Conservation (phyloP, 2,888 invertebrate species). For the Bhutanitis thaidina region DNA sequence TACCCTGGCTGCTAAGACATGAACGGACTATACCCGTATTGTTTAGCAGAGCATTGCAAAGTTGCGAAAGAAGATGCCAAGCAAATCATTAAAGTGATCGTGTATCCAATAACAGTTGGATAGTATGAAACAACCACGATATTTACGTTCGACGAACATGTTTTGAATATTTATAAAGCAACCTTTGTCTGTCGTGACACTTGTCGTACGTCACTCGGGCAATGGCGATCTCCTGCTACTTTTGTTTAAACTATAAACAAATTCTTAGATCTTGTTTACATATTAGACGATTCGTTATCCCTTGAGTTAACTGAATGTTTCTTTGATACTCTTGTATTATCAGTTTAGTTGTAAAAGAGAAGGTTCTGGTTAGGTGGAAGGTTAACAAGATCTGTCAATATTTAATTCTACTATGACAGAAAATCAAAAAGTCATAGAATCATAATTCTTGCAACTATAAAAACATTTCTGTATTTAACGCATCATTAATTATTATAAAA, state of each 20-base stretch:
- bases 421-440: too few species aligned
- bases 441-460: too few species aligned
- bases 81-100: constrained; percentile 35
- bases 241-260: constrained; percentile 18
- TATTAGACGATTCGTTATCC: constrained; percentile 2
- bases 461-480: too few species aligned
- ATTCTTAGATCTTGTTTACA: constrained; percentile 16
- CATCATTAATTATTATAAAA: too few species aligned
- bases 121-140: constrained; percentile 37
- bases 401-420: too few species aligned
- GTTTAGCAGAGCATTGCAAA: background rate
- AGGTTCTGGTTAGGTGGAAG: too few species aligned
- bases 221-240: constrained; percentile 17
- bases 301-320: background rate
- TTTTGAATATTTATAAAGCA: constrained; percentile 38
- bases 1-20: too few species aligned
- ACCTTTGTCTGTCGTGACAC: constrained; percentile 22
- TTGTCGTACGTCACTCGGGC: constrained; percentile 17
- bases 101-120: constrained; percentile 37
- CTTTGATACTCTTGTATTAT: background rate
- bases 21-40: background rate
- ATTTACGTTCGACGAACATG: constrained; percentile 33
- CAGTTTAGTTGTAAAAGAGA: too few species aligned
- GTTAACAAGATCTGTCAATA: too few species aligned
- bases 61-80: constrained; percentile 39